These are phyloP conservation scores for Netelia fuscicornis DNA, from an alignment of 2,888 invertebrate species.

Conservation along the genomic window DNA sequence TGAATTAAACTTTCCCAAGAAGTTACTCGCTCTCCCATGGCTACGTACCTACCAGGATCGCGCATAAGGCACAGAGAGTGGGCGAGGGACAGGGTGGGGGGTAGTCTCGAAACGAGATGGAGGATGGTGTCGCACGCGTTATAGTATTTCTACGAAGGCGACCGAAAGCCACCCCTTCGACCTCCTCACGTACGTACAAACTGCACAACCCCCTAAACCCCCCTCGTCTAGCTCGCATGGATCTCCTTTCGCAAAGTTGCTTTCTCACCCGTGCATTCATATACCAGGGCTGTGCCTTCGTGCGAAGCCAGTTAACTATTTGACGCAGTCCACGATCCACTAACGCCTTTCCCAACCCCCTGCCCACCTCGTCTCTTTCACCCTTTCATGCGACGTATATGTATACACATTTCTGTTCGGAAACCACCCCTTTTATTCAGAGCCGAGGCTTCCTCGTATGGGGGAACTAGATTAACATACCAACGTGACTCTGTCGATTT, in stretches of 20 bases:
- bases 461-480: constrained; percentile 74
- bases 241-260: constrained; percentile 74
- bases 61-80: constrained; percentile 41
- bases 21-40: constrained; percentile 62
- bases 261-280: constrained; percentile 72
- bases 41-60: constrained; percentile 15
- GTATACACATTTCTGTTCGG: constrained; percentile 29
- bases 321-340: constrained; percentile 72
- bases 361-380: constrained; percentile 22
- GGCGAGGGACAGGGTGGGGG: too few relatives aligned
- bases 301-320: constrained; percentile 79
- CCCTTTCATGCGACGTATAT: constrained; percentile 30
- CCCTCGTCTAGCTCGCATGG: constrained; percentile 65
- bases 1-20: constrained; percentile 81
- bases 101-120: constrained; percentile 50
- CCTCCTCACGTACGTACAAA: constrained; percentile 58
- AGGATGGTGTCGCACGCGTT: constrained; percentile 47
- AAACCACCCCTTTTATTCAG: constrained; percentile 28
- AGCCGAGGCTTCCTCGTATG: constrained; percentile 54
- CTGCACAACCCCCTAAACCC: constrained; percentile 36
- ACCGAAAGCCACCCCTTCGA: constrained; percentile 57
- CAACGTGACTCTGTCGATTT: constrained; percentile 61
- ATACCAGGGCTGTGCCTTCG: constrained; percentile 68
- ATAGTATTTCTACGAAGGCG: constrained; percentile 56
- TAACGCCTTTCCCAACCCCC: constrained; percentile 54